These are phyloP conservation scores for Campaea margaritaria DNA, from an alignment of 2,888 invertebrate genomes.

Conservation along the genomic window DNA sequence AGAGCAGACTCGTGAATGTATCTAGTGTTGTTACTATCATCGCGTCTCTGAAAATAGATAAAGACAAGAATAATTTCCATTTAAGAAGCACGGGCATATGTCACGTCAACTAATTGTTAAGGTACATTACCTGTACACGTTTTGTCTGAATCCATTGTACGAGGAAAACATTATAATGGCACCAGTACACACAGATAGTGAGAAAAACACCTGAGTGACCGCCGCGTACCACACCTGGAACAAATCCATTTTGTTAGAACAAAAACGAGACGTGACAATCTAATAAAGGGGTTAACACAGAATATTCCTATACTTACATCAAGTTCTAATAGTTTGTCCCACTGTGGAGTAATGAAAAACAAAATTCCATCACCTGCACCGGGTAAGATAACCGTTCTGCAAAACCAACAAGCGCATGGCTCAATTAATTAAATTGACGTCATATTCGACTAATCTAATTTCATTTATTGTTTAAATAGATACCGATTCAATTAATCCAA, in stretches of 20 bases:
- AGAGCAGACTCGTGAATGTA: slow-evolving; percentile 92
- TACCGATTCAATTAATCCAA: too few species aligned
- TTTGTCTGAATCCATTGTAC: slow-evolving; percentile 90
- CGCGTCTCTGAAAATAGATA: slow-evolving; percentile 85
- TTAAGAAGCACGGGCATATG: not conserved
- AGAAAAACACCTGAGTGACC: slow-evolving; percentile 92
- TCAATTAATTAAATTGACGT: not conserved
- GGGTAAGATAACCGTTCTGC: slow-evolving; percentile 85
- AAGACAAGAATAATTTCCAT: not conserved
- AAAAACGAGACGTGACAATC: not conserved
- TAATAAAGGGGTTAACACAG: not conserved
- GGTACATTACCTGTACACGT: slow-evolving; percentile 87
- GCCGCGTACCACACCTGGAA: slow-evolving; percentile 90
- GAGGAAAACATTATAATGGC: slow-evolving; percentile 92
- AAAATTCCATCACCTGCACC: slow-evolving; percentile 89
- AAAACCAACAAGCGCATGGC: slow-evolving; percentile 29
- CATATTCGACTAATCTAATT: not conserved
- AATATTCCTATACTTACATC: slow-evolving; percentile 76
- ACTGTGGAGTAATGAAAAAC: slow-evolving; percentile 92
- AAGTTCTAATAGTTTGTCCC: slow-evolving; percentile 89
- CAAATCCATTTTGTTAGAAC: not conserved
- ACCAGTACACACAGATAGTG: slow-evolving; percentile 90
- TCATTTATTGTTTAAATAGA: too few species aligned
- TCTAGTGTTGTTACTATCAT: slow-evolving; percentile 93
- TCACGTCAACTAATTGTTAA: not conserved